Evolutionary conservation across 2,888 invertebrate species (phyloP).

Genomic region (Halictus quadricinctus): DNA sequence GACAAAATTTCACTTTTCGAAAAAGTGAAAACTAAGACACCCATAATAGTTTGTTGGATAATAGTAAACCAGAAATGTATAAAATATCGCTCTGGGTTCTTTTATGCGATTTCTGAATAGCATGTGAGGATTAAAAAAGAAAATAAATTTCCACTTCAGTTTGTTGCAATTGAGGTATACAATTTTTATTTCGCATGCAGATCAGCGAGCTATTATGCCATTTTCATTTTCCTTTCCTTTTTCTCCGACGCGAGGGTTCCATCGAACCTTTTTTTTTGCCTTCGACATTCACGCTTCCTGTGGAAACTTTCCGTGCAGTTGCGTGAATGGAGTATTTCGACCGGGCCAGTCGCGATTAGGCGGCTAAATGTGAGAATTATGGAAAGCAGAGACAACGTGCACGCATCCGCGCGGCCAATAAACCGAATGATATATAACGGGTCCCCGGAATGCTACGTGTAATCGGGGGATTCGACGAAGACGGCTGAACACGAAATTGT

Average conservation of each 20-base stretch:
- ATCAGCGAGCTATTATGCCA: no score
- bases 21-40: no score
- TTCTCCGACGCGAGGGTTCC: conserved; percentile 4
- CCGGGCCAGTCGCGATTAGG: conserved; percentile 68
- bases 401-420: conserved; percentile 55
- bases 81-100: no score
- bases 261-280: conserved; percentile 20
- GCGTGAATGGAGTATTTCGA: conserved; percentile 63
- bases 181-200: no score
- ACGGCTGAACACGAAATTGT: conserved; percentile 39
- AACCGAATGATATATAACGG: conserved; percentile 58
- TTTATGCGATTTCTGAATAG: no score
- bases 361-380: conserved; percentile 77
- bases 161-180: no score
- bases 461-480: conserved; percentile 39
- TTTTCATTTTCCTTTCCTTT: neutral
- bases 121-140: no score
- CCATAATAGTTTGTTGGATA: no score
- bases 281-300: conserved; percentile 56
- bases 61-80: no score
- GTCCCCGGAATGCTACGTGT: conserved; percentile 40
- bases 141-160: no score
- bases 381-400: conserved; percentile 71
- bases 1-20: no score
- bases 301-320: conserved; percentile 70